Evolutionary conservation across 2,113 vertebrate species (phyloP).

Genomic region (Lucifuga dentata): DNA sequence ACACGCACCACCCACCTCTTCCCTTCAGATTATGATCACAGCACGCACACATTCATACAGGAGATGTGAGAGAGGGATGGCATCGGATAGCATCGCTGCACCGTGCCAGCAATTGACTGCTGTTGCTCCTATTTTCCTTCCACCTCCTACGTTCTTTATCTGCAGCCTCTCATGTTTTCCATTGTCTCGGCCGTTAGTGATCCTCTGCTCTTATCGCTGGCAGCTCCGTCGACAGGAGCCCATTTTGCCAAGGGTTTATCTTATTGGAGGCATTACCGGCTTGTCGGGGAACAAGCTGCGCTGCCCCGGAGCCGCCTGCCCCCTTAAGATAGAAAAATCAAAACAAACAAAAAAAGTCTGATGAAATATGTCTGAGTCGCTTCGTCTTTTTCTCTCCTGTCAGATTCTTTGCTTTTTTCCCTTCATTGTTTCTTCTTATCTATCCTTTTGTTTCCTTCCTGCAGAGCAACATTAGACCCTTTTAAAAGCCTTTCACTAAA

Average conservation of each 20-base stretch:
- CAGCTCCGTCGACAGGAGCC: conserved; percentile 67
- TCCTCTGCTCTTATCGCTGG: conserved; percentile 71
- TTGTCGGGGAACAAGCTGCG: conserved; percentile 36
- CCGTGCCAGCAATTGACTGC: conserved; percentile 68
- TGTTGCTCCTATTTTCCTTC: conserved; percentile 69
- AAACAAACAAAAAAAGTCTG: conserved; percentile 5
- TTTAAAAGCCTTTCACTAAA: too few relatives aligned
- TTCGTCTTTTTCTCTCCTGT: not conserved
- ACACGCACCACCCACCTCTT: conserved; percentile 34
- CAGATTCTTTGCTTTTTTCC: too few relatives aligned
- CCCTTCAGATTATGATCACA: conserved; percentile 53
- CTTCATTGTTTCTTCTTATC: not conserved
- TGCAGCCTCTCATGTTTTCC: conserved; percentile 61
- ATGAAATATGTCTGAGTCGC: too few relatives aligned
- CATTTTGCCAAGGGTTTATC: conserved; percentile 71
- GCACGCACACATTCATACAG: conserved; percentile 32
- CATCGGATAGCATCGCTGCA: conserved; percentile 56
- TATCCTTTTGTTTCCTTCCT: too few relatives aligned
- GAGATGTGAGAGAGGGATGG: conserved; percentile 48
- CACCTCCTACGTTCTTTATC: conserved; percentile 69
- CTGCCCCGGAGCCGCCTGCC: conserved; percentile 37
- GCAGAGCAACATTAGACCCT: too few relatives aligned
- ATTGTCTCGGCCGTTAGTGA: conserved; percentile 55
- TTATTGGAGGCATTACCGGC: conserved; percentile 62
- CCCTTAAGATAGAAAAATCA: conserved; percentile 11